Base-by-base conservation (phyloP, 2,113 vertebrate species). In the Mungos mungo region DNA sequence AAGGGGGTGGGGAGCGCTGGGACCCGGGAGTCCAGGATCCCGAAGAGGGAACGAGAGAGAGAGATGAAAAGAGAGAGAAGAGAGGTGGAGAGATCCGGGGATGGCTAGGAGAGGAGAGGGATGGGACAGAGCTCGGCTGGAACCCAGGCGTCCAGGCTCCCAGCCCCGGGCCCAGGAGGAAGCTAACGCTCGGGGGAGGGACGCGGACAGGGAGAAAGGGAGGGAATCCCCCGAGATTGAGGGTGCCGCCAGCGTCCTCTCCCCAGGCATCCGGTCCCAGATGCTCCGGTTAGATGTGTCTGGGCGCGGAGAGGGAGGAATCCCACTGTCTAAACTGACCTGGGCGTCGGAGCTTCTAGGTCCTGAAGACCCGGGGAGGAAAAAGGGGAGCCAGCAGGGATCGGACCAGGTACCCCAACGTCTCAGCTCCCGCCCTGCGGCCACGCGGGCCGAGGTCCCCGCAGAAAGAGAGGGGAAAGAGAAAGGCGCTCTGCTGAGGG, bases 11-110 rank as follows among this genome's bases (percentile, higher is more conserved):
- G 82, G 81, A 87, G 63, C 47, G 23, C 90, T 16, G 92, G 79
- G 95, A 93, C 93, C 57, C 76, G n/a, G 90, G 77, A 74, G 88
- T 88, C 88, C 88, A 13, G 93, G 88, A 47, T 86, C 68, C 93
- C 66, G 60, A 90, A 25, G 69, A 86, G 35, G 41, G 77, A 65
- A 84, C 13, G 25, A 57, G 41, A 9, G 41, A 33, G 33, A 72
- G 63, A 69, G 45, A 52, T 9, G 31, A 63, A 47, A 76, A 72
- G 72, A 19, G 15, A 38, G 38, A 27, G 31, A 50, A 66, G 63
- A 86, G 83, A 45, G 29, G 74, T 21, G 71, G 82, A 25, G 52
- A 47, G n/a, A 18, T 6, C 23, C 1, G 38, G 60, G 45, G 82
- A 9, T 27, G 79, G 47, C 45, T 8, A 3, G 71, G 38, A 25